phyloP scores from a whole-genome alignment of 2,797 vertebrate species.

The Parauchenoglanis ngamensis region DNA sequence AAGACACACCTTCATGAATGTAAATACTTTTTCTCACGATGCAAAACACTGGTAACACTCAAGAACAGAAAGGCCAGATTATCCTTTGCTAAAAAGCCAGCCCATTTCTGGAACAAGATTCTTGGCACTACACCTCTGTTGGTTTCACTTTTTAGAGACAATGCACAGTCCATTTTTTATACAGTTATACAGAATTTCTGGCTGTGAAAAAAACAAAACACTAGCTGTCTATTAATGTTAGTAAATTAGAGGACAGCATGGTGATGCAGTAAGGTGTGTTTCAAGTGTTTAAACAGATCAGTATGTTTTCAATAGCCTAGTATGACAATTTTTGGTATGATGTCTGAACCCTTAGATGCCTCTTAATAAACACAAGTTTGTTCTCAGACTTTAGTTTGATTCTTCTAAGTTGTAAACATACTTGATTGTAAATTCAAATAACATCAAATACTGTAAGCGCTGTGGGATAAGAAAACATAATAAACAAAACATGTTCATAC shows the following conservation, averaged over 20 bases:
- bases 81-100: too few species aligned
- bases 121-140: too few species aligned
- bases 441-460: neutral
- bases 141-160: too few species aligned
- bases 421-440: neutral
- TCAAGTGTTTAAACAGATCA: neutral
- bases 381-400: neutral
- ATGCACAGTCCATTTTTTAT: too few species aligned
- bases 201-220: neutral
- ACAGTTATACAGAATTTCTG: neutral
- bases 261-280: neutral
- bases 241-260: neutral
- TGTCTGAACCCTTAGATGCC: neutral
- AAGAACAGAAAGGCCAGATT: too few species aligned
- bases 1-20: too few species aligned
- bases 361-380: neutral
- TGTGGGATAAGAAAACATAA: neutral
- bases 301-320: neutral
- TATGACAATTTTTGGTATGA: neutral
- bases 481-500: constrained; percentile 52
- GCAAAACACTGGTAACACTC: too few species aligned
- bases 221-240: neutral
- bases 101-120: too few species aligned
- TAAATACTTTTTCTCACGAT: too few species aligned
- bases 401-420: neutral